Evolutionary conservation across 2,888 invertebrate genomes (phyloP).

Genomic region (Calliphora vomitoria): DNA sequence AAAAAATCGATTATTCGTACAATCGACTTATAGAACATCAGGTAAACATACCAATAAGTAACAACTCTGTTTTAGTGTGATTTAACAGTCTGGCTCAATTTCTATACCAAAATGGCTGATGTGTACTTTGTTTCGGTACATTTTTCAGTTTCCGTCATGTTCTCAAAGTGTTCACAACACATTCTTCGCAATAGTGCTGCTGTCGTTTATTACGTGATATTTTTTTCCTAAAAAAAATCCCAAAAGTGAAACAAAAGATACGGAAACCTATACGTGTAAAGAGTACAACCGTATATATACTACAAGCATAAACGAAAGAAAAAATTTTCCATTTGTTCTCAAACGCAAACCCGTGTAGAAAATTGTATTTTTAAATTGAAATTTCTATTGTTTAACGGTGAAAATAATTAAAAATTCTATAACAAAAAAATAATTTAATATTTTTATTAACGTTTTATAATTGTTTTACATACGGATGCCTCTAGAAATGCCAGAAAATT

Average conservation of each 20-base stretch:
- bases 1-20: too few relatives aligned
- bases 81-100: slow-evolving; percentile 25
- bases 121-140: slow-evolving; percentile 51
- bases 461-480: slow-evolving; percentile 86
- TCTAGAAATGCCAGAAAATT: slow-evolving; percentile 86
- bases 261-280: slow-evolving; percentile 70
- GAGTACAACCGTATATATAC: slow-evolving; percentile 66
- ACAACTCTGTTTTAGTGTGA: neutral
- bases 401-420: slow-evolving; percentile 69
- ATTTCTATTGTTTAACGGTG: slow-evolving; percentile 71
- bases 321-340: slow-evolving; percentile 69
- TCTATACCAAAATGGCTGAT: slow-evolving; percentile 38
- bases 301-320: slow-evolving; percentile 56
- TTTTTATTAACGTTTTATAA: slow-evolving; percentile 74
- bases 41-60: too few relatives aligned
- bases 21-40: too few relatives aligned
- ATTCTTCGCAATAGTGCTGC: slow-evolving; percentile 62
- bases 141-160: slow-evolving; percentile 79
- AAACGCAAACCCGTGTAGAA: slow-evolving; percentile 60
- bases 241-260: slow-evolving; percentile 72
- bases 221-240: slow-evolving; percentile 51
- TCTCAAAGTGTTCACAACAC: slow-evolving; percentile 75
- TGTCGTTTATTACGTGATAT: slow-evolving; percentile 67
- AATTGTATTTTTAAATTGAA: slow-evolving; percentile 67
- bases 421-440: slow-evolving; percentile 41